Percentiles rank a stretch among this genome's conserved stretches.
Evolutionary conservation across 2,888 invertebrate genomes (phyloP).

Genomic region (Hemithea aestivaria): DNA sequence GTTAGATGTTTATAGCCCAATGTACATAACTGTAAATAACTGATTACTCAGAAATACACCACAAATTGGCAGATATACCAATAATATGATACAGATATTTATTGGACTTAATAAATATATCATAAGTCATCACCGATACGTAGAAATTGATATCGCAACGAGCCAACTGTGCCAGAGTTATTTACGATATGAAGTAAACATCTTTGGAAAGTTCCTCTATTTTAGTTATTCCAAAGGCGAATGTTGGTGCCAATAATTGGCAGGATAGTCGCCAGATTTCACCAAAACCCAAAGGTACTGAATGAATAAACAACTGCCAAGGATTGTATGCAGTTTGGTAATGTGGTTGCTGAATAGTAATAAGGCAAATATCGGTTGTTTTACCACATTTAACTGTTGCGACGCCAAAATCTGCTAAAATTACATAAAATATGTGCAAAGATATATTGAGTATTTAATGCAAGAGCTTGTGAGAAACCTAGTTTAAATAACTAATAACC

Average conservation of each 20-base stretch:
- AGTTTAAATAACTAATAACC: too few species aligned
- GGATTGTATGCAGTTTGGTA: constrained; percentile 15
- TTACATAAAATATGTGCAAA: too few species aligned
- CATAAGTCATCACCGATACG: constrained; percentile 14
- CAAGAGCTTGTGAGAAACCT: too few species aligned
- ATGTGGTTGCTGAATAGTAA: constrained; percentile 12
- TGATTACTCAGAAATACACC: too few species aligned
- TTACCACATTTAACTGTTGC: background rate
- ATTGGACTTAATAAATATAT: constrained; percentile 6
- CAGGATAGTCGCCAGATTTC: constrained; percentile 24
- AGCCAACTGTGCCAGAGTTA: constrained; percentile 17
- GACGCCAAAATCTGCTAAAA: constrained; percentile 6
- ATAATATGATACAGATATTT: constrained; percentile 4
- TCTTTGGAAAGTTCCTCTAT: constrained; percentile 15
- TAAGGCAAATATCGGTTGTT: constrained; percentile 8
- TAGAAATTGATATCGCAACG: constrained; percentile 8
- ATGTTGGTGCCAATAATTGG: constrained; percentile 13
- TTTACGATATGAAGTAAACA: constrained; percentile 20
- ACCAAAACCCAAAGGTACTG: constrained; percentile 23
- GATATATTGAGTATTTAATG: too few species aligned
- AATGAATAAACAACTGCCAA: constrained; percentile 22
- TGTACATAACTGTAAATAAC: too few species aligned
- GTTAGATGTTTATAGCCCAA: too few species aligned
- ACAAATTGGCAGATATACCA: too few species aligned
- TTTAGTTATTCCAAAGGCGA: constrained; percentile 8